A percentile compares a stretch with the other conserved stretches of the same genome.
These are phyloP conservation scores for Galagoides demidoff DNA, from an alignment of 2,797 vertebrate species.

Conservation along the genomic window DNA sequence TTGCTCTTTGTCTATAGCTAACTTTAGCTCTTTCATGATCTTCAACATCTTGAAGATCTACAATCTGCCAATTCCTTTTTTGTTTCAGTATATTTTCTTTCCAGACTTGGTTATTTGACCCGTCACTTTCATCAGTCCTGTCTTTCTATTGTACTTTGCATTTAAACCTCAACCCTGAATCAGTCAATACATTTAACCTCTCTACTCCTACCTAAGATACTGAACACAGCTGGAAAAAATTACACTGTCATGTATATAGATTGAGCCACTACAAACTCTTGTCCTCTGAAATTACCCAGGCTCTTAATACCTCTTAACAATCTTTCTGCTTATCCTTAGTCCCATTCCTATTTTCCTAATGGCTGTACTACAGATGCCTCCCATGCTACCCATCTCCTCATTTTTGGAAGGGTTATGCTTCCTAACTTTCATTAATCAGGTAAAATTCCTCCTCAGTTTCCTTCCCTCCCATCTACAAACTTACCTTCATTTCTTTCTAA, in stretches of 20 bases:
- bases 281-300: neutral
- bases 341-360: neutral
- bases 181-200: neutral
- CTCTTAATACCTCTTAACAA: neutral
- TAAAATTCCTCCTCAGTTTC: neutral
- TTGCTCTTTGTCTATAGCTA: neutral
- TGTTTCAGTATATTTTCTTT: neutral
- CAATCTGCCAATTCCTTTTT: neutral
- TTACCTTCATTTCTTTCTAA: neutral
- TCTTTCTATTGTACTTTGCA: neutral
- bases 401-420: neutral
- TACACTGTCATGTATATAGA: neutral
- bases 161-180: conserved; percentile 10
- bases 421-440: neutral
- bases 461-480: neutral
- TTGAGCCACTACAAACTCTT: neutral
- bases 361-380: neutral
- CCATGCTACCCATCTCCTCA: neutral
- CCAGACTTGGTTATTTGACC: neutral
- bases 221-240: neutral
- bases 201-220: neutral
- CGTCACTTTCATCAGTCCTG: neutral
- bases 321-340: neutral
- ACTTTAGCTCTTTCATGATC: neutral
- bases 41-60: conserved; percentile 4